Conservation (phyloP, 2,888 invertebrate species). For the Plagiodera versicolora region DNA sequence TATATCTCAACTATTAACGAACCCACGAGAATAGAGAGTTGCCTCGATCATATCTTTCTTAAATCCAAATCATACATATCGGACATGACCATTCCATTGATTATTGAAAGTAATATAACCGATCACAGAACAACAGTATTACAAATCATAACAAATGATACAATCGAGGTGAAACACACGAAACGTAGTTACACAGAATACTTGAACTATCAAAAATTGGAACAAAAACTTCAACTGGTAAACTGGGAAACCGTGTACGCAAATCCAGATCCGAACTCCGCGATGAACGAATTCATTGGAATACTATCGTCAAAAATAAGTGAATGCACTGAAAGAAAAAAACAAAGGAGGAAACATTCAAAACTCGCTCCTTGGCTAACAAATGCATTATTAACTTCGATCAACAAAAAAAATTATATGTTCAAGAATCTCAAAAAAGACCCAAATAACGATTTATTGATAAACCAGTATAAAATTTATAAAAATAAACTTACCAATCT, state of each 20-base stretch:
- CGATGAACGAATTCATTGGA: neutral
- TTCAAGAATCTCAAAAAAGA: neutral
- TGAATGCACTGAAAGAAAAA: neutral
- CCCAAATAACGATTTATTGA: neutral
- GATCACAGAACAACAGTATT: neutral
- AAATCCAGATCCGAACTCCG: neutral
- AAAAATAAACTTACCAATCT: neutral
- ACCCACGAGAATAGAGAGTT: conserved; percentile 1
- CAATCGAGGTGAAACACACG: neutral
- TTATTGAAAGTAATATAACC: conserved; percentile 7
- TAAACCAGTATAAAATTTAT: neutral
- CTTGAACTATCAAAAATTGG: neutral
- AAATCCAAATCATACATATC: conserved; percentile 8
- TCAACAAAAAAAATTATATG: neutral
- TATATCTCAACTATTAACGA: conserved; percentile 8
- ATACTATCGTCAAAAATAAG: neutral
- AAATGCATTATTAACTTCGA: neutral
- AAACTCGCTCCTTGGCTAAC: neutral
- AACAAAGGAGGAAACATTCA: neutral
- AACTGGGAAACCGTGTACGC: neutral
- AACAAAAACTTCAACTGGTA: conserved; percentile 6
- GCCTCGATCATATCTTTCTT: neutral
- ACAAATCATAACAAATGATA: conserved; percentile 2
- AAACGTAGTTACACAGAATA: neutral
- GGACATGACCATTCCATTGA: conserved; percentile 1